phyloP scores from a whole-genome alignment of 2,113 vertebrate species.

The Zosterops lateralis region DNA sequence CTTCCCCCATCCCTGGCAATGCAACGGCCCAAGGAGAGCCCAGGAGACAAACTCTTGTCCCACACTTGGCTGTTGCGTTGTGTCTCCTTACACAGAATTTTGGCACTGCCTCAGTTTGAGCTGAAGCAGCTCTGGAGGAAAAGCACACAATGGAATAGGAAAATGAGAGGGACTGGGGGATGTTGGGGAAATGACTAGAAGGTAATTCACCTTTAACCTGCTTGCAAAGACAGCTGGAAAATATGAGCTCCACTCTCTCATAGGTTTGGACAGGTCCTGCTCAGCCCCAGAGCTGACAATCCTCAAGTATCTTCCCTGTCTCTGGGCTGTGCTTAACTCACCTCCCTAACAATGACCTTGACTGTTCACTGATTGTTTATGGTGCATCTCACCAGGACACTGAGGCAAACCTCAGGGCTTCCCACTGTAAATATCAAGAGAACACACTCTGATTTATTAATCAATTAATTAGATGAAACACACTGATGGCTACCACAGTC shows the following conservation, averaged over 20 bases:
- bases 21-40: not conserved
- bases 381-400: not conserved
- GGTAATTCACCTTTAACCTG: not conserved
- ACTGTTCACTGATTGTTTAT: not conserved
- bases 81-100: not conserved
- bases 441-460: conserved; percentile 47
- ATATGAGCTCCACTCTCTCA: not conserved
- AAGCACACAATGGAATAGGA: not conserved
- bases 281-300: not conserved
- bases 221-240: not conserved
- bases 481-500: not conserved
- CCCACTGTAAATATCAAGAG: not conserved
- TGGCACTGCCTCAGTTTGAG: not conserved
- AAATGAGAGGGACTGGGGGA: not conserved
- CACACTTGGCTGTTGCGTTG: fast-evolving
- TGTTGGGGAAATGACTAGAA: fast-evolving
- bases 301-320: not conserved
- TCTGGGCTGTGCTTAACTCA: not conserved
- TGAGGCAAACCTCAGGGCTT: not conserved
- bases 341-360: not conserved
- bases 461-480: conserved; percentile 25
- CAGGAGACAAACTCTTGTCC: not conserved
- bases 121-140: not conserved
- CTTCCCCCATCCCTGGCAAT: not conserved
- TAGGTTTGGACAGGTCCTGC: fast-evolving